These are phyloP conservation scores for Zaprionus bogoriensis DNA, from an alignment of 2,888 invertebrate species.

Conservation along the genomic window DNA sequence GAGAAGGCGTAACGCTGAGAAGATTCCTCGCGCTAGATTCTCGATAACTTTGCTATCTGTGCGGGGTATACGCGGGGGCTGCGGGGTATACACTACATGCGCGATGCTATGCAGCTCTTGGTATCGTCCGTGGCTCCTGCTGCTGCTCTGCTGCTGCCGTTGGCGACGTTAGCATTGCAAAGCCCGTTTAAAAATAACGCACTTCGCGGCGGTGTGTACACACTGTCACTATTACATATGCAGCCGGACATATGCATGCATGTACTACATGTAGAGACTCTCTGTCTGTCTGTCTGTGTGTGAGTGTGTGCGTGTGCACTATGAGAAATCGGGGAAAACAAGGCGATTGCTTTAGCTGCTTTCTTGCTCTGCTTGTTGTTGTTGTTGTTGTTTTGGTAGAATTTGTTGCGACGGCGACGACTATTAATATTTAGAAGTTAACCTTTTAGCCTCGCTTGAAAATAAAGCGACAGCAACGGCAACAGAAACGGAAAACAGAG, in stretches of 20 bases:
- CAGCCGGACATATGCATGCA: conserved; percentile 2
- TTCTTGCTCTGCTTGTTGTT: conserved; percentile 29
- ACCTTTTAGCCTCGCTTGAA: conserved; percentile 78
- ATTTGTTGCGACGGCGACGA: conserved; percentile 67
- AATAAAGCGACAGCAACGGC: conserved; percentile 42
- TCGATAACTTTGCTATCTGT: conserved; percentile 3
- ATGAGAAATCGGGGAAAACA: conserved; percentile 30
- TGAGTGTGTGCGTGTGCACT: conserved; percentile 5
- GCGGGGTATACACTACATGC: neutral
- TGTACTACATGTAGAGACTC: no score
- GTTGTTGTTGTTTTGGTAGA: conserved; percentile 26
- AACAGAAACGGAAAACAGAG: conserved; percentile 13
- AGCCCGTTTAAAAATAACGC: conserved; percentile 58
- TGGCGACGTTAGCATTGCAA: conserved; percentile 38
- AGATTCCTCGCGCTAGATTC: conserved; percentile 8
- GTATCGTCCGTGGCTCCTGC: conserved; percentile 21
- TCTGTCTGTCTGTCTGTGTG: conserved; percentile 7
- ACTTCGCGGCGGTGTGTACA: conserved; percentile 42
- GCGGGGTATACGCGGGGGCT: conserved; percentile 5
- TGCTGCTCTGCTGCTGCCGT: conserved; percentile 10
- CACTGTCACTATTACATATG: conserved; percentile 30
- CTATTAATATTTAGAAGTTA: conserved; percentile 83
- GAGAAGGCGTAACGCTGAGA: conserved; percentile 58
- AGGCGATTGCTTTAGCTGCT: conserved; percentile 33
- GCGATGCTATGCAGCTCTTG: conserved; percentile 17